Evolutionary conservation across 2,888 invertebrate genomes (phyloP), one percentile per base, ranked within the genome.

Genomic region (Papilio protenor): DNA sequence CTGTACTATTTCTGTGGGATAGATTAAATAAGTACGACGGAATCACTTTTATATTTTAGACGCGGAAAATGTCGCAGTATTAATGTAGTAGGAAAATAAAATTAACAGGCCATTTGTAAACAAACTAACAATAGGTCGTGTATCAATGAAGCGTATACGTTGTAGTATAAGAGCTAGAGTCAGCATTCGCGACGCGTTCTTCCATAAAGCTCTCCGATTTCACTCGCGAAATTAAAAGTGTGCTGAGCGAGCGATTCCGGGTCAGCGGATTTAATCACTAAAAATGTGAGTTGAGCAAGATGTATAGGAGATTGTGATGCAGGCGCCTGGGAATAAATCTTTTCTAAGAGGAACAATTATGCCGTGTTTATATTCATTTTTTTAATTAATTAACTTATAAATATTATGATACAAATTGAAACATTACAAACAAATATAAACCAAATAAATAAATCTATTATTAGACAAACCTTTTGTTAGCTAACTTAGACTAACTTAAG

Each of bases 151-250:
- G 76, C 76, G 64, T 77, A 59, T 47, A 55, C 66, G 47, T 27
- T 61, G 18, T 59, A 76, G 61, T 21, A 52, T 33, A 72, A n/a
- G 71, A 76, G 76, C 33, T 64, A 21, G 71, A 61, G 72, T n/a
- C 49, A 21, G 76, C 21, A 40, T 55, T 52, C 52, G 61, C 33
- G 61, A 52, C 49, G 72, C 59, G 72, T 49, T 76, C 72, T 52
- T 64, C 49, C 64, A 76, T 71, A 72, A 72, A 21, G n/a, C 72
- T 61, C 70, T 47, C 66, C 47, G 77, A 79, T 77, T 75, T 78
- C 77, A 78, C 73, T 79, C 76, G 75, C 78, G 74, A 79, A 80
- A 78, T 80, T 79, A 79, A 80, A 78, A 75, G n/a, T 76, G 33
- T 49, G 71, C 74, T 33, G 57, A 57, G 73, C 52, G 55, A 52